These are phyloP conservation scores for Taeniopygia guttata DNA, from an alignment of 2,797 vertebrate species.

Conservation along the genomic window DNA sequence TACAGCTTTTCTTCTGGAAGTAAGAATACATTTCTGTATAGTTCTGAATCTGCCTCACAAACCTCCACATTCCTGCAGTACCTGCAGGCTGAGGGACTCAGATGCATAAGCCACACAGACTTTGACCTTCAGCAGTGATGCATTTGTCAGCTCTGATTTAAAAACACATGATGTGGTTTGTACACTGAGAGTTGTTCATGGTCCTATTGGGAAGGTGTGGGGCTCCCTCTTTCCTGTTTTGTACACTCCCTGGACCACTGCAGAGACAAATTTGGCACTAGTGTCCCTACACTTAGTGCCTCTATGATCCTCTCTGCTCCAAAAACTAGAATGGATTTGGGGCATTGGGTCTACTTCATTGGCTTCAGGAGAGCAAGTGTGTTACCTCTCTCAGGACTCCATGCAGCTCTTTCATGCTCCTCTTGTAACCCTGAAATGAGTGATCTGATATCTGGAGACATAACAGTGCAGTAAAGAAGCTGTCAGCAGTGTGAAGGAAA, in stretches of 20 bases:
- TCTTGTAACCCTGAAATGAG: not conserved
- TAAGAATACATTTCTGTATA: not conserved
- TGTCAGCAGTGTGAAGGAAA: not conserved
- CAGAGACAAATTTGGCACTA: not conserved
- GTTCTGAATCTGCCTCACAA: not conserved
- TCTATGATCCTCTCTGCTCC: not conserved
- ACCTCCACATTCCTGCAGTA: accelerated
- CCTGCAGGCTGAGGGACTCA: not conserved
- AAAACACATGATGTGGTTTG: not conserved
- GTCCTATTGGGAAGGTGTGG: not conserved
- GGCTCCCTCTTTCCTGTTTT: not conserved
- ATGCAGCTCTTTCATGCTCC: not conserved
- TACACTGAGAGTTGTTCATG: not conserved
- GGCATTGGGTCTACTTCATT: not conserved
- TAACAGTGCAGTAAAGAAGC: not conserved
- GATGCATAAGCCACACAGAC: not conserved
- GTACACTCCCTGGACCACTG: not conserved
- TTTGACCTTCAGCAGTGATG: not conserved
- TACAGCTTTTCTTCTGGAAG: not conserved
- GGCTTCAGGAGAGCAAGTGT: not conserved
- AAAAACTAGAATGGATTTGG: accelerated
- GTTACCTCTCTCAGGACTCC: not conserved
- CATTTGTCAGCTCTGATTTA: not conserved
- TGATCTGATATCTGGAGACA: not conserved
- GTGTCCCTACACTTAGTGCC: not conserved